Evolutionary conservation across 2,113 vertebrate genomes (phyloP), one percentile per base, ranked within the genome.

Genomic region (Hiodon alosoides): DNA sequence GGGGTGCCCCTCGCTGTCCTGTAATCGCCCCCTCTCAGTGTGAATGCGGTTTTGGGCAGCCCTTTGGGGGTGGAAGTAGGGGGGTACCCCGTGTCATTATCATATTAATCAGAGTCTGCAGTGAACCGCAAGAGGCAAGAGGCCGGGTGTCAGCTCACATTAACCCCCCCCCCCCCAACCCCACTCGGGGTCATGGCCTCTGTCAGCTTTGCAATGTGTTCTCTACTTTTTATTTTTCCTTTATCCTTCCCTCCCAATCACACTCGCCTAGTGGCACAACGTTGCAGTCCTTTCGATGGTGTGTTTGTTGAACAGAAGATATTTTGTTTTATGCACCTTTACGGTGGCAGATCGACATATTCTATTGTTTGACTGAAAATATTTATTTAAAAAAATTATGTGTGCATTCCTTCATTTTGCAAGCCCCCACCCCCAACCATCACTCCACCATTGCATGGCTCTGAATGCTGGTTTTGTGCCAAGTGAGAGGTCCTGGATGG

Each of bases 81-180:
- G 7, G 14, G 51, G 16, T 13, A 17, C 52, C 58, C 14, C 55
- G 50, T 66, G 73, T 80, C 79, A 80, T 78, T 75, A 77, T 76
- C 76, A 81, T 76, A 76, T 78, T 77, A 76, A 72, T 81, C 69
- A 62, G 64, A 69, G 77, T 17, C 76, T 78, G 70, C 75, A 75
- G 69, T 65, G 64, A 79, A 61, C 76, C 69, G 67, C 57, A 75
- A 69, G 64, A 55, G 51, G 48, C 72, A 57, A 75, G 62, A 31
- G 31, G 31, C 60, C 55, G 14, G 3, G 66, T 80, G 75, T 79
- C 78, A 75, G 10, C 58, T 76, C 67, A 10, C 47, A 76, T 80
- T 80, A 76, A 31, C 31, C 71, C 76, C 76, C 64, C 69, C 52
- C 7, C 17, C 61, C 51, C 72, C n/a, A 16, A 16, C 48, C 60